These are phyloP conservation scores for Rhagoletis pomonella DNA, from an alignment of 1,140 invertebrate species.

Conservation along the genomic window DNA sequence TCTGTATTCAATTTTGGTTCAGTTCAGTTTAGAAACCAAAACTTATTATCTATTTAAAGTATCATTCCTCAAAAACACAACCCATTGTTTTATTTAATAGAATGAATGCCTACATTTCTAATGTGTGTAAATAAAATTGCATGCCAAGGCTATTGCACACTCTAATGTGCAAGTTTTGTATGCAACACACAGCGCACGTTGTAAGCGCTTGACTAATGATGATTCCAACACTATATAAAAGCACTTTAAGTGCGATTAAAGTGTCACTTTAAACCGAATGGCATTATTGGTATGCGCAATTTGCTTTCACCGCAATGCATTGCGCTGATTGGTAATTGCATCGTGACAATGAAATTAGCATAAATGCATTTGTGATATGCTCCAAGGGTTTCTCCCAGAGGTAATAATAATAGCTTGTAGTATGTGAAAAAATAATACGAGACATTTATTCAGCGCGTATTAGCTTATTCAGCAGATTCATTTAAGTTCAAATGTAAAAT, in stretches of 20 bases:
- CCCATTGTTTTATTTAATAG: too few relatives aligned
- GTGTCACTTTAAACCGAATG: constrained; percentile 18
- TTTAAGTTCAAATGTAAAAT: too few relatives aligned
- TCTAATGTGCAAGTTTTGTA: constrained; percentile 34
- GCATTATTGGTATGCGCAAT: constrained; percentile 38
- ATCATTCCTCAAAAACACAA: too few relatives aligned
- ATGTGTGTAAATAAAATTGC: not conserved
- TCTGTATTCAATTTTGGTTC: too few relatives aligned
- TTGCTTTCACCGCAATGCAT: constrained; percentile 29
- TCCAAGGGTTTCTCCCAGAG: constrained; percentile 14
- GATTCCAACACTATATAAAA: constrained; percentile 36
- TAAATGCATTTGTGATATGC: not conserved
- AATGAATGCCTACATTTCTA: too few relatives aligned
- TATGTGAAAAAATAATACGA: not conserved
- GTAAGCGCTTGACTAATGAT: constrained; percentile 37
- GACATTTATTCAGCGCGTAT: not conserved
- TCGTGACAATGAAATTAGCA: constrained; percentile 22
- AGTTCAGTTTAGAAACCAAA: too few relatives aligned
- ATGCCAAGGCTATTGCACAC: not conserved
- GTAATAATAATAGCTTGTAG: too few relatives aligned
- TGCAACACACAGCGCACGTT: constrained; percentile 14
- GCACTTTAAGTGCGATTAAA: constrained; percentile 36
- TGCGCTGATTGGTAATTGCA: constrained; percentile 19
- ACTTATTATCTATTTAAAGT: too few relatives aligned
- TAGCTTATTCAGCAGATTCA: not conserved